These are phyloP conservation scores for Ictidomys tridecemlineatus DNA, from an alignment of 2,113 vertebrate genomes.

Conservation along the genomic window DNA sequence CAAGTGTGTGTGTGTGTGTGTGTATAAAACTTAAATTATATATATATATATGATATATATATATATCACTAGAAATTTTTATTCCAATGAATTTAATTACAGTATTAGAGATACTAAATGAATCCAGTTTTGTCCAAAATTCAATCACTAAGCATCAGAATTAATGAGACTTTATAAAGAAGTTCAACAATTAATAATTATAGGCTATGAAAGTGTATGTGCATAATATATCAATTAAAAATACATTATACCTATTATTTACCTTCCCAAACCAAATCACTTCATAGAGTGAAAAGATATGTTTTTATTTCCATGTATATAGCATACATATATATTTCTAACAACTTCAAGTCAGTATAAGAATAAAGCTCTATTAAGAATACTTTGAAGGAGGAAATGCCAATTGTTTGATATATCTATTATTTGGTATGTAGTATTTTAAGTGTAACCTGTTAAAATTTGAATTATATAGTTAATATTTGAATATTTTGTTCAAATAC, in stretches of 20 bases:
- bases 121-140: slow-evolving; percentile 60
- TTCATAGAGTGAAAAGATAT: no score
- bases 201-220: neutral
- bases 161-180: slow-evolving; percentile 44
- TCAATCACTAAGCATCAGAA: slow-evolving; percentile 35
- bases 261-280: neutral
- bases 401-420: neutral
- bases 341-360: neutral
- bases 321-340: neutral
- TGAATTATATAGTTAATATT: neutral
- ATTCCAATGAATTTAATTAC: slow-evolving; percentile 71
- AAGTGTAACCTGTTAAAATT: neutral
- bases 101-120: slow-evolving; percentile 56
- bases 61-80: slow-evolving; percentile 71
- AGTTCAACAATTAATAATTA: slow-evolving; percentile 51
- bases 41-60: no score
- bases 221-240: slow-evolving; percentile 33
- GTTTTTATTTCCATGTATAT: neutral
- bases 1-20: no score
- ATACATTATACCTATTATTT: slow-evolving; percentile 28
- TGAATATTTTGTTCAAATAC: slow-evolving; percentile 15
- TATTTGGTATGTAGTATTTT: neutral
- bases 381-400: neutral
- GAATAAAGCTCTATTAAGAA: neutral
- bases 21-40: no score